Conservation (phyloP, 2,113 vertebrate genomes). For the Gadus macrocephalus region DNA sequence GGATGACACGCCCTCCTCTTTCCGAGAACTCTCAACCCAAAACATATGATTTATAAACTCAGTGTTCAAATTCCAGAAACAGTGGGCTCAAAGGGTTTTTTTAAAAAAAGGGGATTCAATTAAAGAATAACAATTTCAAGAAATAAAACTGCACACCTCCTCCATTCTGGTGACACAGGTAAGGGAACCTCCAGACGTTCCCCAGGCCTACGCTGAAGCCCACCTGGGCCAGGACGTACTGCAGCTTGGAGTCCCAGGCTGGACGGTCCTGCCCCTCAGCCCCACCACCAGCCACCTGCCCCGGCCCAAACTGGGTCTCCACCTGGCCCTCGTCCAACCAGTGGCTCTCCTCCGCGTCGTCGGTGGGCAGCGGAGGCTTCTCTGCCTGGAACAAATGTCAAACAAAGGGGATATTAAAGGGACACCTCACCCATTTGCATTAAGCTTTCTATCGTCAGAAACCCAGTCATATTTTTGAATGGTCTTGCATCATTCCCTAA, state of each 20-base stretch:
- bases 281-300: not conserved
- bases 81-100: no score
- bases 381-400: constrained; percentile 30
- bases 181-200: constrained; percentile 97
- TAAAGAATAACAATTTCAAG: not conserved
- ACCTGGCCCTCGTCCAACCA: constrained; percentile 54
- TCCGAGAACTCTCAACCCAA: no score
- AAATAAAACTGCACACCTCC: constrained; percentile 77
- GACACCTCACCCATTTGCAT: no score
- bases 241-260: constrained; percentile 94
- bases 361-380: constrained; percentile 57
- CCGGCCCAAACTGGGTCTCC: constrained; percentile 40
- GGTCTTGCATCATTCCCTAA: no score
- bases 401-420: no score
- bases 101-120: no score
- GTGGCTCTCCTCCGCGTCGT: constrained; percentile 15
- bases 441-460: no score
- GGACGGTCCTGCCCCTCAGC: constrained; percentile 65
- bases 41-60: no score
- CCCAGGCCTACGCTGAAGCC: constrained; percentile 96
- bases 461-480: no score
- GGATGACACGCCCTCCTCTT: no score
- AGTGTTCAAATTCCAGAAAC: no score
- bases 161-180: constrained; percentile 97
- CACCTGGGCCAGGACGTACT: constrained; percentile 95